These are phyloP conservation scores for Dasysyrphus albostriatus DNA, from an alignment of 2,888 invertebrate species.

Conservation along the genomic window DNA sequence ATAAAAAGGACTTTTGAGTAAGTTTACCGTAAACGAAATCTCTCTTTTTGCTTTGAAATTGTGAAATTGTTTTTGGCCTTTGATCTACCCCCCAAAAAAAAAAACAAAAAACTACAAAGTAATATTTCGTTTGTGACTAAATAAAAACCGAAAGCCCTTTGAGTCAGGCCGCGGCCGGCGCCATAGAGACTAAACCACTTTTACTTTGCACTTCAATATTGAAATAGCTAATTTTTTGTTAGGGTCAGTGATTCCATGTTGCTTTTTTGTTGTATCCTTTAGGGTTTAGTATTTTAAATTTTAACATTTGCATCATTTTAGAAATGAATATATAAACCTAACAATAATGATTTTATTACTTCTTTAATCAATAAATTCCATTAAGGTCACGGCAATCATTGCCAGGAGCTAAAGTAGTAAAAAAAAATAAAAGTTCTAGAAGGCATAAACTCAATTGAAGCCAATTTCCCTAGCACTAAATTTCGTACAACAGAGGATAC, in stretches of 20 bases:
- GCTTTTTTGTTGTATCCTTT: background rate
- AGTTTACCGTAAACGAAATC: constrained; percentile 35
- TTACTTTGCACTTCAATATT: constrained; percentile 2
- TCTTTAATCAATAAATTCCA: constrained; percentile 7
- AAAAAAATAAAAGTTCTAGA: background rate
- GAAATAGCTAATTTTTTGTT: background rate
- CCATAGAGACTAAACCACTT: constrained; percentile 19
- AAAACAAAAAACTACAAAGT: constrained; percentile 20
- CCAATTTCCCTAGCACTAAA: background rate
- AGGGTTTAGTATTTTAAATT: background rate
- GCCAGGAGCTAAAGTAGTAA: no score
- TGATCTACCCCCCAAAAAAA: constrained; percentile 1
- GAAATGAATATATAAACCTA: no score
- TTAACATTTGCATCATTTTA: background rate
- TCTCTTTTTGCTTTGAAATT: constrained; percentile 14
- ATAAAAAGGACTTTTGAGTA: constrained; percentile 13
- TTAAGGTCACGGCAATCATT: background rate
- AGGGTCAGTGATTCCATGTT: background rate
- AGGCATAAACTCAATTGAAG: constrained; percentile 11
- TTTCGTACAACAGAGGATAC: background rate
- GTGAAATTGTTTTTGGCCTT: constrained; percentile 26
- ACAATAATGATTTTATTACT: no score
- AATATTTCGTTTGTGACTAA: constrained; percentile 32
- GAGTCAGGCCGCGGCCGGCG: background rate
- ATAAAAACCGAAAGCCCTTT: constrained; percentile 23